Percentiles rank a stretch among this genome's conserved stretches.
phyloP scores from a whole-genome alignment of 2,888 invertebrate genomes.

The Leptogaster cylindrica region DNA sequence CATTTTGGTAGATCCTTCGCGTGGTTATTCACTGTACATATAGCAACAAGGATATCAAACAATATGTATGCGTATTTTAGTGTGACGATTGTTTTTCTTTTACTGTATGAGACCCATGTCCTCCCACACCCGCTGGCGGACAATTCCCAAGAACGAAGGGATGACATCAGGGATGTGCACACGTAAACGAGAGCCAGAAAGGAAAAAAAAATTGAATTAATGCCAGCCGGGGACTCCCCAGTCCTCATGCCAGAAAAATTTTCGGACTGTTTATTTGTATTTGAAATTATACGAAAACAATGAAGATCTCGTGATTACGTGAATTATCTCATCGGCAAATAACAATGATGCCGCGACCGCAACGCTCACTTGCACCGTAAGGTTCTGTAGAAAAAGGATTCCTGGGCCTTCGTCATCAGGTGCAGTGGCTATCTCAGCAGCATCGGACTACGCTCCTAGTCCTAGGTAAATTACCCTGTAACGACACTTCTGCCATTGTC shows the following conservation, averaged over 20 bases:
- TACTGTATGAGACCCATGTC: background rate
- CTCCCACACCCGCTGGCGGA: too few relatives aligned
- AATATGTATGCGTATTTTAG: background rate
- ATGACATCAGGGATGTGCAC: background rate
- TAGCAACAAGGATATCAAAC: background rate
- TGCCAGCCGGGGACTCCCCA: background rate
- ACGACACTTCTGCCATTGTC: too few relatives aligned
- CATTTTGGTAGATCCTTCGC: too few relatives aligned
- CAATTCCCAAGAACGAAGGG: background rate
- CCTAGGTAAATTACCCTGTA: background rate
- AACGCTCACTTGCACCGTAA: background rate
- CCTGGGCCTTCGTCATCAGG: too few relatives aligned
- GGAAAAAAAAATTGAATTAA: background rate
- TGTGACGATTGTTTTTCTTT: background rate
- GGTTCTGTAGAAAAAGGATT: too few relatives aligned
- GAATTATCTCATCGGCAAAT: background rate
- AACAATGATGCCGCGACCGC: background rate
- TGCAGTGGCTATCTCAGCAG: too few relatives aligned
- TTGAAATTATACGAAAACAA: conserved; percentile 8
- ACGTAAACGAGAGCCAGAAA: too few relatives aligned
- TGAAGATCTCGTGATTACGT: background rate
- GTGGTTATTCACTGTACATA: background rate
- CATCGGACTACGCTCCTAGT: background rate
- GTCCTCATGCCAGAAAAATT: background rate
- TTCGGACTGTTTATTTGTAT: background rate